Percentiles rank a stretch among this genome's conserved stretches.
phyloP scores from a whole-genome alignment of 2,888 invertebrate genomes.

The Galeruca laticollis region DNA sequence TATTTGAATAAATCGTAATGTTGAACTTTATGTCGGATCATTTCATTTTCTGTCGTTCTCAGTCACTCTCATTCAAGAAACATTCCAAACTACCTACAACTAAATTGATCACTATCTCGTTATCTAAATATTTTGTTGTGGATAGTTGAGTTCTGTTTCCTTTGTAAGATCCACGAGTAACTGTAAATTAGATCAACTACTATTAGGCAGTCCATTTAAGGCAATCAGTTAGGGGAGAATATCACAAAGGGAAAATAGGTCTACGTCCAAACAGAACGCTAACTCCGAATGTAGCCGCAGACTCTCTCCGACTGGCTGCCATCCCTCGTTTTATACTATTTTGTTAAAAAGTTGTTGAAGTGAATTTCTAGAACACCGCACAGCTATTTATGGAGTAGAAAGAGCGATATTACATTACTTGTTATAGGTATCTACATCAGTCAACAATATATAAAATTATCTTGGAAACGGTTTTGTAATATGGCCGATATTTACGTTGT shows the following conservation, averaged over 20 bases:
- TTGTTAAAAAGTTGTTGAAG: neutral
- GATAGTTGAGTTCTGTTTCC: neutral
- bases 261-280: slow-evolving; percentile 2
- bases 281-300: neutral
- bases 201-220: slow-evolving; percentile 32
- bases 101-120: neutral
- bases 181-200: slow-evolving; percentile 27
- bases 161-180: neutral
- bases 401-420: no score
- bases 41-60: no score
- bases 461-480: no score
- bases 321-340: slow-evolving; percentile 4
- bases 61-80: no score
- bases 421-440: no score
- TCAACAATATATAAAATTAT: no score
- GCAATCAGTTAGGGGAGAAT: slow-evolving; percentile 15
- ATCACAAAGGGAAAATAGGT: slow-evolving; percentile 25
- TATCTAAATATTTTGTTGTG: neutral
- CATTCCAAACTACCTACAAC: neutral
- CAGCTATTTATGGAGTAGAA: neutral
- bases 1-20: no score
- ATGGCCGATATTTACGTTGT: no score
- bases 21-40: no score
- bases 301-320: neutral
- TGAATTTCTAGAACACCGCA: neutral